These are phyloP conservation scores for Coptodon rendalli DNA, from an alignment of 2,113 vertebrate species.

Conservation along the genomic window DNA sequence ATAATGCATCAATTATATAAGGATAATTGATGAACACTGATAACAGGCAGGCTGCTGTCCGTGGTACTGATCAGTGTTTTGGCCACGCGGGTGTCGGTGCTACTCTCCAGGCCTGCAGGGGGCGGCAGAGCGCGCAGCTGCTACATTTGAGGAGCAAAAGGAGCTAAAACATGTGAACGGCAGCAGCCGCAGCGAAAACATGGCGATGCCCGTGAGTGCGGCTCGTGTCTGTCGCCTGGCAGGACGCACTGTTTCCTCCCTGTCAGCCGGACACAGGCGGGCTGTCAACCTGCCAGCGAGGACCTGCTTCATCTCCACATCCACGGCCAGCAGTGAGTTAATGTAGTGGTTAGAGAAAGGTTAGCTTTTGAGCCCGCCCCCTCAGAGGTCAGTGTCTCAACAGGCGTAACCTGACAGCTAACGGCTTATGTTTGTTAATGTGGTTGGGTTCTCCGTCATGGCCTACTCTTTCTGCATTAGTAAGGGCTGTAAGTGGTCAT, in stretches of 20 bases:
- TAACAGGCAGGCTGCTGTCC: conserved; percentile 16
- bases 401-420: not conserved
- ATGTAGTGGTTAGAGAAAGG: not conserved
- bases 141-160: not conserved
- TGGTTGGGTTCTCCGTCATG: not conserved
- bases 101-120: conserved; percentile 29
- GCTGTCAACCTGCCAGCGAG: not conserved
- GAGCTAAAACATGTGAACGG: not conserved
- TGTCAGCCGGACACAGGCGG: not conserved
- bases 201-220: conserved; percentile 44
- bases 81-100: not conserved
- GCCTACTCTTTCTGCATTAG: not conserved
- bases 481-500: not conserved
- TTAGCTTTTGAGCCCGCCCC: not conserved
- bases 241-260: conserved; percentile 3
- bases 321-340: conserved; percentile 58
- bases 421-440: not conserved
- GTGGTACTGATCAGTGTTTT: conserved; percentile 10
- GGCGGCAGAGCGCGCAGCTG: not conserved
- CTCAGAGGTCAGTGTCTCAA: conserved; percentile 22
- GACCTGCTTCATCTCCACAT: conserved; percentile 34
- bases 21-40: not conserved
- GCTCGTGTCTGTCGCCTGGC: conserved; percentile 21
- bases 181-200: conserved; percentile 29
- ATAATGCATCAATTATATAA: not conserved